Evolutionary conservation across 2,113 vertebrate species (phyloP).

Genomic region (Zosterops japonicus): DNA sequence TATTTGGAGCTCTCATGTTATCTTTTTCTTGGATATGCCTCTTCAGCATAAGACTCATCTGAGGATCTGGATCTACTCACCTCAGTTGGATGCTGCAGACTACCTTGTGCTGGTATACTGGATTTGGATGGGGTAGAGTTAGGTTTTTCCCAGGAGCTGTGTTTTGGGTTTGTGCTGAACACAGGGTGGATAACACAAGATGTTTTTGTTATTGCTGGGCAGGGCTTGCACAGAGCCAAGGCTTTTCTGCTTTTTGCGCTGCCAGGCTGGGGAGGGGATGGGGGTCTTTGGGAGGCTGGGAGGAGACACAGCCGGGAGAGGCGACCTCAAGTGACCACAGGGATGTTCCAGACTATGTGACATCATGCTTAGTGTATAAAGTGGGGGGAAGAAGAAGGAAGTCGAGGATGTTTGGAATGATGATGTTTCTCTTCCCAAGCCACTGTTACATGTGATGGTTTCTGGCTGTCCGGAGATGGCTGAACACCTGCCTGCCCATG

Average conservation of each 20-base stretch:
- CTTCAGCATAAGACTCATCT: not conserved
- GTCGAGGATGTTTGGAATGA: not conserved
- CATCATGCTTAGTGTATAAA: not conserved
- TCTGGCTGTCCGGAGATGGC: not conserved
- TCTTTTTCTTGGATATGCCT: not conserved
- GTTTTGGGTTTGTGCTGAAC: not conserved
- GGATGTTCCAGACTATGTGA: not conserved
- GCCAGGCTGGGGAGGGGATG: not conserved
- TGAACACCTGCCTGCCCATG: not conserved
- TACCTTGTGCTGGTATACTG: rapidly evolving
- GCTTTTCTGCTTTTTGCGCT: not conserved
- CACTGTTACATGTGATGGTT: not conserved
- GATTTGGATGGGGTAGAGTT: not conserved
- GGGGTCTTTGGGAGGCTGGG: not conserved
- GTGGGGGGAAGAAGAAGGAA: not conserved
- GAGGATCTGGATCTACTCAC: not conserved
- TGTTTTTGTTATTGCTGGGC: not conserved
- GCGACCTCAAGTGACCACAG: not conserved
- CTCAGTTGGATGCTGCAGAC: rapidly evolving
- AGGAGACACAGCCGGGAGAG: not conserved
- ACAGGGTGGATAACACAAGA: not conserved
- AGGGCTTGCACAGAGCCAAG: not conserved
- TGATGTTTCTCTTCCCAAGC: not conserved
- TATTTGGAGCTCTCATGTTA: not conserved
- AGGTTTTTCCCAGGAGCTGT: rapidly evolving